phyloP scores from a whole-genome alignment of 1,140 invertebrate species.

The Venturia canescens region DNA sequence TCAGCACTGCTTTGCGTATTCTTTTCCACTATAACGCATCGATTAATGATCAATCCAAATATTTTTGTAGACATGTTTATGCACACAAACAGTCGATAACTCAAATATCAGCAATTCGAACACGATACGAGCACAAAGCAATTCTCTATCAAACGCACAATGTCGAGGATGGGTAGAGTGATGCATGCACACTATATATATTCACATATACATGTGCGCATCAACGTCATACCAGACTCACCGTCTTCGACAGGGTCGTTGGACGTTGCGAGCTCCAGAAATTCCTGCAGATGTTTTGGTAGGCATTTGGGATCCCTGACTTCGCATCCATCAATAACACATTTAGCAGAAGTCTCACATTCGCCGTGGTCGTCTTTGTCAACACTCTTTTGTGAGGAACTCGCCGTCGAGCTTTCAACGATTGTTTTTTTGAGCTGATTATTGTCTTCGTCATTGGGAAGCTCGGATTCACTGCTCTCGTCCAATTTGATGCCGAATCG shows the following conservation, averaged over 20 bases:
- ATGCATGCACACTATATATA: neutral
- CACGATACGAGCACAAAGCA: conserved; percentile 75
- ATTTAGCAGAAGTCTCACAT: conserved; percentile 72
- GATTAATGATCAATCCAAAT: neutral
- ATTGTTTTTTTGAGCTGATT: conserved; percentile 29
- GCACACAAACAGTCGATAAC: conserved; percentile 9
- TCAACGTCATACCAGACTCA: conserved; percentile 74
- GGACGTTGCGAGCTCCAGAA: conserved; percentile 74
- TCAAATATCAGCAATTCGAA: conserved; percentile 68
- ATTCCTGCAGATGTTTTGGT: conserved; percentile 86
- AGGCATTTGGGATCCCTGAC: conserved; percentile 80
- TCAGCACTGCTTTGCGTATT: neutral
- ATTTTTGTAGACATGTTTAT: neutral
- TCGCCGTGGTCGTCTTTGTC: conserved; percentile 60
- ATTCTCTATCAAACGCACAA: conserved; percentile 53
- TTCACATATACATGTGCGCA: neutral
- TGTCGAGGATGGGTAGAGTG: neutral
- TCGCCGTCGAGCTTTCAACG: neutral
- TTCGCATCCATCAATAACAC: conserved; percentile 80
- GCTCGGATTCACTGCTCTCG: conserved; percentile 74
- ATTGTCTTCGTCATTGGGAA: conserved; percentile 45
- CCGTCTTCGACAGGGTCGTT: conserved; percentile 76
- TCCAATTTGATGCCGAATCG: conserved; percentile 80
- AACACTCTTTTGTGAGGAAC: neutral
- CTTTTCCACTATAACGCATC: neutral